Conservation (phyloP, 2,113 vertebrate genomes). For the Meriones unguiculatus region DNA sequence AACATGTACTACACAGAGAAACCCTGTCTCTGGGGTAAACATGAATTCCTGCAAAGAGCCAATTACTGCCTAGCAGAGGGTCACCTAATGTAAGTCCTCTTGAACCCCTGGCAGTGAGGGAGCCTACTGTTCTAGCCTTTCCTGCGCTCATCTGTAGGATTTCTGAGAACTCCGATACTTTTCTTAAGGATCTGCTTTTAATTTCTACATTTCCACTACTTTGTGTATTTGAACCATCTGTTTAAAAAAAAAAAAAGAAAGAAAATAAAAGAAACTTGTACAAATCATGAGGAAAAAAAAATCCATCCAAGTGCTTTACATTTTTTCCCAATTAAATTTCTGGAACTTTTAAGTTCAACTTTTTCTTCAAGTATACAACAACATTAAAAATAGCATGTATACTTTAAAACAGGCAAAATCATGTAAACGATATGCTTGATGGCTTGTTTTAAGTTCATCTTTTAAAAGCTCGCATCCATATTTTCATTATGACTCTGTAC, state of each 20-base stretch:
- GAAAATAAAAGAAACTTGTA: constrained; percentile 15
- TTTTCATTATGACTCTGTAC: constrained; percentile 19
- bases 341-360: constrained; percentile 57
- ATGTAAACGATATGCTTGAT: constrained; percentile 33
- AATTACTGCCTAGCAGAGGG: neutral
- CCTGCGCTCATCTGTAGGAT: constrained; percentile 44
- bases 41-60: neutral
- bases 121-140: neutral
- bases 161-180: constrained; percentile 57
- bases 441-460: constrained; percentile 34
- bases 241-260: constrained; percentile 8
- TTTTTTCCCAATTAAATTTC: constrained; percentile 79
- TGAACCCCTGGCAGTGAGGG: neutral
- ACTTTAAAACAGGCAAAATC: constrained; percentile 32
- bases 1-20: neutral
- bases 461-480: constrained; percentile 17
- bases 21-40: neutral
- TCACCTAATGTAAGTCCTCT: constrained; percentile 28
- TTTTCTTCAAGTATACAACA: neutral
- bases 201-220: constrained; percentile 62
- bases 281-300: constrained; percentile 70
- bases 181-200: constrained; percentile 77
- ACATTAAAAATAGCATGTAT: constrained; percentile 43
- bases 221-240: constrained; percentile 79
- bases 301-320: constrained; percentile 77